Evolutionary conservation across 2,888 invertebrate genomes (phyloP).

Genomic region (Leucoma salicis): DNA sequence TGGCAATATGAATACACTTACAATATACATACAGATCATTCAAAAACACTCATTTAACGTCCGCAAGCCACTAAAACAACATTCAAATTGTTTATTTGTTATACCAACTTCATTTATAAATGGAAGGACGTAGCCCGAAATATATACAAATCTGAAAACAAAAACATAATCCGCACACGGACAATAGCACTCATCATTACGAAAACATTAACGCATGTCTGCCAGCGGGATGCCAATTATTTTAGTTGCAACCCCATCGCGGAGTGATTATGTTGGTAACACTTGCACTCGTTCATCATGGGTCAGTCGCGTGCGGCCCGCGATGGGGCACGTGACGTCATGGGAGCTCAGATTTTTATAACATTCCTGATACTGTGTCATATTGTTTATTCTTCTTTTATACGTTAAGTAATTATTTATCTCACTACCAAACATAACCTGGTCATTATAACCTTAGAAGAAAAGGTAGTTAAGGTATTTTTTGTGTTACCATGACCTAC

Average conservation of each 20-base stretch:
- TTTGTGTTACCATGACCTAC: too few species aligned
- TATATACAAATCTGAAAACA: conserved; percentile 65
- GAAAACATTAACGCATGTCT: conserved; percentile 73
- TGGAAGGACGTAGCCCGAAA: conserved; percentile 44
- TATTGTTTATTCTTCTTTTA: conserved; percentile 15
- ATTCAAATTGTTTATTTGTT: conserved; percentile 42
- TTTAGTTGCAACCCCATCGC: conserved; percentile 71
- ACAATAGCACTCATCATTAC: conserved; percentile 74
- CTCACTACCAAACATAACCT: too few species aligned
- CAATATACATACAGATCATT: neutral
- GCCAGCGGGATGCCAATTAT: conserved; percentile 80
- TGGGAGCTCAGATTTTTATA: conserved; percentile 42
- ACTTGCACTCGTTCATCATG: conserved; percentile 64
- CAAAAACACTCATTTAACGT: neutral
- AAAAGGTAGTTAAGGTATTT: too few species aligned
- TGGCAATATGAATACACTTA: too few species aligned
- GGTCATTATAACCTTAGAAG: too few species aligned
- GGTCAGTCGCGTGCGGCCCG: conserved; percentile 56
- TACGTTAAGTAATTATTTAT: neutral
- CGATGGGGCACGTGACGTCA: conserved; percentile 37
- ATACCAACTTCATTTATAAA: conserved; percentile 39
- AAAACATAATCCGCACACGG: conserved; percentile 58
- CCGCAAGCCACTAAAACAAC: conserved; percentile 8
- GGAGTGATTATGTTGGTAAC: conserved; percentile 63
- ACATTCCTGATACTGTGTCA: conserved; percentile 33